These are phyloP conservation scores for Trichoplusia ni DNA, from an alignment of 1,140 invertebrate species.

Conservation along the genomic window DNA sequence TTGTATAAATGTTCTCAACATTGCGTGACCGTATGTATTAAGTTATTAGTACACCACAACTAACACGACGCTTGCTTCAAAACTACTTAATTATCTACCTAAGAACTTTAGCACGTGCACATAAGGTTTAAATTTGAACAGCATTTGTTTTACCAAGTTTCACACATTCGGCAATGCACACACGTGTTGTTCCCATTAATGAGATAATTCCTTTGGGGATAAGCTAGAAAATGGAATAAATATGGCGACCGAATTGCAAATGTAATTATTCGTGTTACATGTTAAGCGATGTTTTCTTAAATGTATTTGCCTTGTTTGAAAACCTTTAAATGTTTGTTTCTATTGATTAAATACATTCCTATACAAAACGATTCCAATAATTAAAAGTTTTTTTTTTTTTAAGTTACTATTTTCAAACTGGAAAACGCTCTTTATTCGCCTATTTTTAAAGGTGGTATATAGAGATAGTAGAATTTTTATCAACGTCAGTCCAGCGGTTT, in stretches of 20 bases:
- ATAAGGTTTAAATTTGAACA: conserved; percentile 21
- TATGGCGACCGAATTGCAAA: conserved; percentile 42
- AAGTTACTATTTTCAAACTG: too few species aligned
- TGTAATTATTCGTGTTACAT: conserved; percentile 37
- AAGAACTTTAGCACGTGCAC: conserved; percentile 3
- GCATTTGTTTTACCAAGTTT: conserved; percentile 6
- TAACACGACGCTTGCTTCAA: conserved; percentile 17
- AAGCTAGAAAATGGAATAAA: conserved; percentile 44
- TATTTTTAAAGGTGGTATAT: too few species aligned
- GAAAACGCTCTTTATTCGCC: too few species aligned
- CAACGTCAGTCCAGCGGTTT: too few species aligned
- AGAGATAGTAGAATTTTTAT: too few species aligned
- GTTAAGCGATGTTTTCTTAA: conserved; percentile 7
- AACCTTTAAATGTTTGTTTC: conserved; percentile 2
- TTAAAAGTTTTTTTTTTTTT: too few species aligned
- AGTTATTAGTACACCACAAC: conserved; percentile 34
- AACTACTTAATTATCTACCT: not conserved
- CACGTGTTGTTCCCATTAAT: conserved; percentile 46
- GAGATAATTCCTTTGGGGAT: conserved; percentile 47
- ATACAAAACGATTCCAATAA: too few species aligned
- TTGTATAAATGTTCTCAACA: conserved; percentile 9
- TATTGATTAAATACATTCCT: not conserved
- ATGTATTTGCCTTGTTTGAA: not conserved
- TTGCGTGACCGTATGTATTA: conserved; percentile 33
- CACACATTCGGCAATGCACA: conserved; percentile 28